Evolutionary conservation across 2,888 invertebrate genomes (phyloP), one percentile per base, ranked within the genome.

Genomic region (Erebia ligea): DNA sequence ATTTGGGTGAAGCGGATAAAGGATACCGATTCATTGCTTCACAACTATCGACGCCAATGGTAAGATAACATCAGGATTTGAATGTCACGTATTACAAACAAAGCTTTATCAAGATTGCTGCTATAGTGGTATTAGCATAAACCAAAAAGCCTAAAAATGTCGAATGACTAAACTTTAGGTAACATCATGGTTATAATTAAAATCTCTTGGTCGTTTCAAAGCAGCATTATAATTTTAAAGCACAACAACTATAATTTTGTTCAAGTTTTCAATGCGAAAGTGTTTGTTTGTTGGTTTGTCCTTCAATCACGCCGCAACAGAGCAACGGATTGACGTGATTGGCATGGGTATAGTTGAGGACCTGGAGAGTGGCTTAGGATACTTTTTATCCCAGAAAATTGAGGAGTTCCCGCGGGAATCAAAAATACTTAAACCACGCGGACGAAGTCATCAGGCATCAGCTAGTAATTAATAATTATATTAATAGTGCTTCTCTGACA

Each of bases 41-140:
- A 54, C 10, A 19, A 54, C 1, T 54, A 54, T 17, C 17, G 19
- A 17, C 19, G 54, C 2, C 17, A 19, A 54, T 10, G 54, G 54
- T 63, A 21, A 64, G 45, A 64, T 34, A 21, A 40, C 34, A 64
- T 64, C 52, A 64, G 13, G 25, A 50, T 34, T 64, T 61, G 45
- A 13, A 19, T 15, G 21, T 13, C 62, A 21, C 59, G 59, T 61
- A 59, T 40, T 5, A 6, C 34, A 50, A 17, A 57, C 25, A 25
- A 54, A 40, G 19, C 19, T 2, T 40, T 66, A 66, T 66, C 42
- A 56, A 42, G 65, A 66, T 66, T 19, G 45, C 19, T 42, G 15
- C 8, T 40, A 56, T 42, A n/a, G 19, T 42, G 42, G 40, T 65
- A 42, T 40, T 65, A 50, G 34, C 56, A 57, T 57, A 61, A 61